Base-by-base conservation (phyloP, 2,888 invertebrate genomes). In the Ecdyonurus torrentis region DNA sequence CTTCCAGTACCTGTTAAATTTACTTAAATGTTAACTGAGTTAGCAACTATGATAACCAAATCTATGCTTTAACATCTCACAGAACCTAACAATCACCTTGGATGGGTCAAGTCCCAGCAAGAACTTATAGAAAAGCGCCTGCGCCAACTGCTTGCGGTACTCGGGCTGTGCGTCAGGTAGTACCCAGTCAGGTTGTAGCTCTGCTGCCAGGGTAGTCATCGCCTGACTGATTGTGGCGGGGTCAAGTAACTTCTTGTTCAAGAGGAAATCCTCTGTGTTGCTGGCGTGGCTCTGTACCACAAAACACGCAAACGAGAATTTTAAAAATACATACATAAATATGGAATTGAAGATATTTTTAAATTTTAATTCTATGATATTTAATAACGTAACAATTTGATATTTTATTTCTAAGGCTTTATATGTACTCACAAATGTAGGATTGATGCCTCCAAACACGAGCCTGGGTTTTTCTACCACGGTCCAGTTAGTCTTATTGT, bases 121-220 rank as follows among this genome's bases (percentile, higher is more conserved):
- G 55, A 55, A 55, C 80, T 91, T 92, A 73, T 91, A 93, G 70
- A 92, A 85, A n/a, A 93, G 75, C 2, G 85, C 81, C 63, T 86
- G 77, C 0, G 91, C 87, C 7, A 93, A 75, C 18, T 78, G 78
- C 69, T 83, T 85, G 24, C 90, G 80, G 69, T 85, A 91, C 52
- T 76, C 76, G 0, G 86, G 83, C 0, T 83, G 80, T 0, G 86
- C 82, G 69, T 89, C 86, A 0, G 87, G 85, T 1, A 83, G 78
- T 19, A 78, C 73, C n/a, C 78, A 76, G 63, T 84, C 83, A 0
- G 90, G 85, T 1, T 77, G 70, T 0, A 92, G 65, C 72, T 91
- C 88, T 0, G 74, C 65, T 69, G 76, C 61, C 75, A 87, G 66
- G 67, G 70, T 60, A 75, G 72, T 70, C 24, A 88, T 69, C 0